phyloP scores from a whole-genome alignment of 2,888 invertebrate species.

The Dioctria linearis region DNA sequence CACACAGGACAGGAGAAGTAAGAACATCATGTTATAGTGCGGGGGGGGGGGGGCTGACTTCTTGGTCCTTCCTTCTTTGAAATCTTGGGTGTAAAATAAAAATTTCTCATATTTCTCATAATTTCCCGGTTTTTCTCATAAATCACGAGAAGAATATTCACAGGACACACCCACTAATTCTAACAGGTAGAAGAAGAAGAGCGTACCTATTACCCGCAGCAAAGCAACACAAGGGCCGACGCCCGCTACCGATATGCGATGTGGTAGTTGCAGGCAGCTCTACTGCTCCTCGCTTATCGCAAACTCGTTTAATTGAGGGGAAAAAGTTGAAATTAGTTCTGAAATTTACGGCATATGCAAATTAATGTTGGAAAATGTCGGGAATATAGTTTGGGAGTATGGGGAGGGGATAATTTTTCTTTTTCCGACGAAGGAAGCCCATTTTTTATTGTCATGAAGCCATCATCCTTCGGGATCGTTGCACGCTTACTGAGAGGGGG shows the following conservation, averaged over 20 bases:
- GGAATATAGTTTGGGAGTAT: background rate
- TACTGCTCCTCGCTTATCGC: conserved; percentile 35
- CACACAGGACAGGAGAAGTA: background rate
- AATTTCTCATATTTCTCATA: conserved; percentile 49
- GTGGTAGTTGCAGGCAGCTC: conserved; percentile 2
- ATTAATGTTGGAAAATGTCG: conserved; percentile 49
- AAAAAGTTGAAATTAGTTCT: conserved; percentile 57
- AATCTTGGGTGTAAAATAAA: conserved; percentile 15
- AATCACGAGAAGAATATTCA: conserved; percentile 28
- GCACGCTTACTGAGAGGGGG: no score
- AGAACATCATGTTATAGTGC: background rate
- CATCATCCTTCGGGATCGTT: conserved; percentile 9
- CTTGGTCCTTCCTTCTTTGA: conserved; percentile 18
- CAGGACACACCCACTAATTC: background rate
- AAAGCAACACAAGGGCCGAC: no score
- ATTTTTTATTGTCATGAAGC: conserved; percentile 37
- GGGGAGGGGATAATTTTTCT: conserved; percentile 35
- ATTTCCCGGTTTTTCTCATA: conserved; percentile 34
- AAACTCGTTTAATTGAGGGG: conserved; percentile 57
- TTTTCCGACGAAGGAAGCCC: conserved; percentile 18
- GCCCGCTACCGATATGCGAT: no score
- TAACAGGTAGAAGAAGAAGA: background rate
- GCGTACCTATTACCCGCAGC: no score
- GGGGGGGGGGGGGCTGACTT: background rate
- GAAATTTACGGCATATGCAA: conserved; percentile 58